These are phyloP conservation scores for Enteromius mattozi DNA, from an alignment of 2,797 vertebrate genomes.

Conservation along the genomic window DNA sequence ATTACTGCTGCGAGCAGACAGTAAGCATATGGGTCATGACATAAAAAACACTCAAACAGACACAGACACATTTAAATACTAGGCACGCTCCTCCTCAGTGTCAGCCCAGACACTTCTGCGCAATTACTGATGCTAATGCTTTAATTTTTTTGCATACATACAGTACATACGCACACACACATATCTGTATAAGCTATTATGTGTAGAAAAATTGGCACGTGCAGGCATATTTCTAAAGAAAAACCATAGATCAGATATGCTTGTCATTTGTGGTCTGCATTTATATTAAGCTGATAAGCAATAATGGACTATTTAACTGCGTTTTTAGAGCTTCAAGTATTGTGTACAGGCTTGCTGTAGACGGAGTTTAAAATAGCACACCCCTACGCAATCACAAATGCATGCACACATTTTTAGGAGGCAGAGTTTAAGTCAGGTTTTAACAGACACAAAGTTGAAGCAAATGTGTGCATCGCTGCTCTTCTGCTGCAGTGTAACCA, in stretches of 20 bases:
- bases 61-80: conserved; percentile 50
- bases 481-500: neutral
- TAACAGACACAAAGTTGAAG: neutral
- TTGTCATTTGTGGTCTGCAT: neutral
- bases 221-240: neutral
- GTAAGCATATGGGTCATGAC: conserved; percentile 41
- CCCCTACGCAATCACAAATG: conserved; percentile 33
- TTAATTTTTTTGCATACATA: neutral
- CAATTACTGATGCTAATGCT: conserved; percentile 6
- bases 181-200: neutral
- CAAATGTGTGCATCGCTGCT: neutral
- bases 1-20: conserved; percentile 6
- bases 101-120: neutral
- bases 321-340: neutral
- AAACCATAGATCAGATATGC: neutral
- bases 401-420: conserved; percentile 17
- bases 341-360: neutral
- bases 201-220: neutral
- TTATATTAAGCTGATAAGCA: neutral
- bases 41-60: conserved; percentile 46
- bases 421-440: neutral
- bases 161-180: neutral
- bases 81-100: conserved; percentile 31
- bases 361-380: neutral
- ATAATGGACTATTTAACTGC: neutral